Percentiles rank a stretch among this genome's conserved stretches.
Conservation (phyloP, 1,140 invertebrate species). For the Marisa cornuarietis region DNA sequence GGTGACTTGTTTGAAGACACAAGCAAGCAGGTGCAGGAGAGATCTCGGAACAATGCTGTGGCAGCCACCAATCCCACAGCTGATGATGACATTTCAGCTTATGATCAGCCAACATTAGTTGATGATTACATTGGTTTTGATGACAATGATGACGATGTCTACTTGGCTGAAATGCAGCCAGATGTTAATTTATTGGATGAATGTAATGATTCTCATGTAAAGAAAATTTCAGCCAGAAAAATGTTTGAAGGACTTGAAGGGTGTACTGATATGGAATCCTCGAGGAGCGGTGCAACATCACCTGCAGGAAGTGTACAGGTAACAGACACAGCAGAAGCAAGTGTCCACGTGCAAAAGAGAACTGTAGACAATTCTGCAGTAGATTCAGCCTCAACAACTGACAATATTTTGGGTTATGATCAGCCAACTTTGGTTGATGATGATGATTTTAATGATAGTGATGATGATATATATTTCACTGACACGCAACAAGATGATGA, state of each 20-base stretch:
- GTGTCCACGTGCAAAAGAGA: too few species aligned
- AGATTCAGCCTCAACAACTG: not conserved
- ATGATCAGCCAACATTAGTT: not conserved
- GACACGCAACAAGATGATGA: constrained; percentile 14
- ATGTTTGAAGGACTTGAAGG: too few species aligned
- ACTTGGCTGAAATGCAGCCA: not conserved
- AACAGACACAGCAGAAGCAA: too few species aligned
- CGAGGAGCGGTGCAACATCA: too few species aligned
- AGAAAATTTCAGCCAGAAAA: not conserved
- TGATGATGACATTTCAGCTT: not conserved
- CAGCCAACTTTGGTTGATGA: constrained; percentile 8
- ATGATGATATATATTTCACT: constrained; percentile 2
- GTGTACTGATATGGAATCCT: too few species aligned
- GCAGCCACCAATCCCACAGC: too few species aligned
- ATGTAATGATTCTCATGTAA: not conserved
- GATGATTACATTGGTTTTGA: not conserved
- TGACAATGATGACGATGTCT: constrained; percentile 8
- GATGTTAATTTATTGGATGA: not conserved
- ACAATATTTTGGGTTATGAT: not conserved
- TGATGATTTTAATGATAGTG: not conserved
- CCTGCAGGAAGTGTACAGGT: too few species aligned
- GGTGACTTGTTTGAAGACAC: not conserved
- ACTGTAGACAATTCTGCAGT: not conserved
- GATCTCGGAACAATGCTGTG: too few species aligned
- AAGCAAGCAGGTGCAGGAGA: not conserved